A percentile compares a stretch with the other conserved stretches of the same genome.
phyloP scores from a whole-genome alignment of 1,140 invertebrate genomes.

The Heliconius hewitsoni region DNA sequence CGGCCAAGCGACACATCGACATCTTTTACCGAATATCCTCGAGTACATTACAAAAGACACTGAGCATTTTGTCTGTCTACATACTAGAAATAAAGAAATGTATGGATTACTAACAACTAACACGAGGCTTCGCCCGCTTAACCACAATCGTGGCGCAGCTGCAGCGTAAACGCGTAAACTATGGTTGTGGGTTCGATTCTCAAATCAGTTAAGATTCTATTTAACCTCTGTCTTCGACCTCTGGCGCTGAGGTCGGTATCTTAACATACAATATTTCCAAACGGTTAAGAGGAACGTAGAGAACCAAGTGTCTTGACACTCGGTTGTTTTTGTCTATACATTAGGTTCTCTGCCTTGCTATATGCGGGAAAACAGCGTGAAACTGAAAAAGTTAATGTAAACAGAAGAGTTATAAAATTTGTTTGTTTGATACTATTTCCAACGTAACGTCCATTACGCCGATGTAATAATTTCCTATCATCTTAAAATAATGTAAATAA shows the following conservation, averaged over 20 bases:
- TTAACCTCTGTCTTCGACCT: too few relatives aligned
- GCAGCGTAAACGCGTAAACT: too few relatives aligned
- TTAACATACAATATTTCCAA: too few relatives aligned
- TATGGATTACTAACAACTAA: background rate
- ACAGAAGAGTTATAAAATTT: background rate
- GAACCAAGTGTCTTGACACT: too few relatives aligned
- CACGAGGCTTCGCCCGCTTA: too few relatives aligned
- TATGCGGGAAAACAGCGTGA: too few relatives aligned
- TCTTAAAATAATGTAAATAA: background rate
- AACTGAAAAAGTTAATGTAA: background rate
- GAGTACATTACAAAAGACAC: constrained; percentile 24
- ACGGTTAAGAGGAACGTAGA: too few relatives aligned
- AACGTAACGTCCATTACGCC: background rate
- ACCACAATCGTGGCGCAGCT: too few relatives aligned
- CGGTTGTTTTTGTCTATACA: too few relatives aligned
- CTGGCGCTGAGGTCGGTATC: background rate
- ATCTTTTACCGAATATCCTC: constrained; percentile 23
- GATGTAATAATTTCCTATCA: background rate
- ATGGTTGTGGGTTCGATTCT: too few relatives aligned
- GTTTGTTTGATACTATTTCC: background rate
- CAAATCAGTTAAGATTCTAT: too few relatives aligned
- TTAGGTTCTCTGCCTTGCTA: too few relatives aligned
- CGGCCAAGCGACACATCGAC: constrained; percentile 20
- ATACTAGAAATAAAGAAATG: background rate
- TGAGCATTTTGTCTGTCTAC: constrained; percentile 1